Conservation (phyloP, 2,113 vertebrate genomes). For the Oryzias celebensis region DNA sequence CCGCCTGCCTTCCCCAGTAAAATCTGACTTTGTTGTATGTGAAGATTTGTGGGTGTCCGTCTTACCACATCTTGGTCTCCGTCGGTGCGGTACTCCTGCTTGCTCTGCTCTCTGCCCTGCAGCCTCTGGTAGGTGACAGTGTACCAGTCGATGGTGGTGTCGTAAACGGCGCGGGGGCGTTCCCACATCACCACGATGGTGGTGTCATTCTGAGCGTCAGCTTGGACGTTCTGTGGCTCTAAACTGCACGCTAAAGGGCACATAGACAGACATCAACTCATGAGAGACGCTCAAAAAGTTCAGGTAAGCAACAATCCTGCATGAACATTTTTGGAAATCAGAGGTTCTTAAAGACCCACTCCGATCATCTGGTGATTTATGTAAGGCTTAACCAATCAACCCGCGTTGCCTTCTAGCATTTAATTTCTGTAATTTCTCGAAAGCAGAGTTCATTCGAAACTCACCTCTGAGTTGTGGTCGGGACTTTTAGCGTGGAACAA, state of each 20-base stretch:
- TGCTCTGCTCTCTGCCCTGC: conserved; percentile 84
- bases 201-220: conserved; percentile 91
- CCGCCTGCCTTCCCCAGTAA: too few species aligned
- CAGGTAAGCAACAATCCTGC: neutral
- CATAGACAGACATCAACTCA: too few species aligned
- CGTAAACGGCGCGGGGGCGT: conserved; percentile 88
- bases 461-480: too few species aligned
- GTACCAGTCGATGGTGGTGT: conserved; percentile 91
- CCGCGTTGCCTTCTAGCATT: too few species aligned
- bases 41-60: neutral
- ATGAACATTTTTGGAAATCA: too few species aligned
- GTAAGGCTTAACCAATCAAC: too few species aligned
- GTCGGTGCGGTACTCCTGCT: conserved; percentile 92
- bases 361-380: too few species aligned
- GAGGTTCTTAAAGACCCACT: too few species aligned
- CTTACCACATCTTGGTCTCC: conserved; percentile 97
- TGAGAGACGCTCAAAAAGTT: neutral
- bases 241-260: conserved; percentile 86
- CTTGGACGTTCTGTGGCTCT: conserved; percentile 90
- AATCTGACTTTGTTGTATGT: neutral
- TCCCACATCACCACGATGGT: conserved; percentile 95
- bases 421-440: too few species aligned
- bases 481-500: too few species aligned
- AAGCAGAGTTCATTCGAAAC: too few species aligned
- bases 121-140: conserved; percentile 89